Evolutionary conservation across 2,888 invertebrate genomes (phyloP).

Genomic region (Pristionchus maxplancki): DNA sequence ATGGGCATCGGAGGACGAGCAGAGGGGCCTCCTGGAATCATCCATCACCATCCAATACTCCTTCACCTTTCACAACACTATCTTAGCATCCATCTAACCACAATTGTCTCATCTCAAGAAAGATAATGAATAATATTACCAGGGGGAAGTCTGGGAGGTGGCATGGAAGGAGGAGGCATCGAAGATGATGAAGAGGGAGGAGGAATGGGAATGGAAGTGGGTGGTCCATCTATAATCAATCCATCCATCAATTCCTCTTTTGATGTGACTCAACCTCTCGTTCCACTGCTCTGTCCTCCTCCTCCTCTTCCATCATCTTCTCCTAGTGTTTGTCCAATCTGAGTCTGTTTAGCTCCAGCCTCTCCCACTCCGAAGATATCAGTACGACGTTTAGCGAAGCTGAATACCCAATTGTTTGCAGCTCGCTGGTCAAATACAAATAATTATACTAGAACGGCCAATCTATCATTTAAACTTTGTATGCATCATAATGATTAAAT

Average conservation of each 20-base stretch:
- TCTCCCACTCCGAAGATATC: constrained; percentile 99
- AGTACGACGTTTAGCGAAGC: constrained; percentile 95
- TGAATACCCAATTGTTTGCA: constrained; percentile 82
- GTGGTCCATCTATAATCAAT: constrained; percentile 39
- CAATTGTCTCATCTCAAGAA: not conserved
- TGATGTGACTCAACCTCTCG: not conserved
- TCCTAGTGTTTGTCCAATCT: constrained; percentile 95
- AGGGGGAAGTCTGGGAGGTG: constrained; percentile 50
- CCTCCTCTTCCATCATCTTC: constrained; percentile 62
- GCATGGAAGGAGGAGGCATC: constrained; percentile 46
- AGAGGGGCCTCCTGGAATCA: not conserved
- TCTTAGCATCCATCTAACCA: too few relatives aligned
- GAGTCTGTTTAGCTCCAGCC: constrained; percentile 88
- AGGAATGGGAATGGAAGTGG: constrained; percentile 49
- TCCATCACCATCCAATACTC: too few relatives aligned
- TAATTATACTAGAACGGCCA: too few relatives aligned
- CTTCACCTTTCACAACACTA: too few relatives aligned
- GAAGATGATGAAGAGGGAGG: constrained; percentile 52
- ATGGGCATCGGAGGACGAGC: constrained; percentile 43
- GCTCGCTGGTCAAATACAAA: too few relatives aligned
- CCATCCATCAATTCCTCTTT: not conserved
- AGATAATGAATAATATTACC: not conserved
- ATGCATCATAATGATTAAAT: too few relatives aligned
- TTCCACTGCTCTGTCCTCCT: constrained; percentile 38
- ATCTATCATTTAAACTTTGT: too few relatives aligned